These are phyloP conservation scores for Sternarchorhynchus goeldii DNA, from an alignment of 2,797 vertebrate genomes.

Conservation along the genomic window DNA sequence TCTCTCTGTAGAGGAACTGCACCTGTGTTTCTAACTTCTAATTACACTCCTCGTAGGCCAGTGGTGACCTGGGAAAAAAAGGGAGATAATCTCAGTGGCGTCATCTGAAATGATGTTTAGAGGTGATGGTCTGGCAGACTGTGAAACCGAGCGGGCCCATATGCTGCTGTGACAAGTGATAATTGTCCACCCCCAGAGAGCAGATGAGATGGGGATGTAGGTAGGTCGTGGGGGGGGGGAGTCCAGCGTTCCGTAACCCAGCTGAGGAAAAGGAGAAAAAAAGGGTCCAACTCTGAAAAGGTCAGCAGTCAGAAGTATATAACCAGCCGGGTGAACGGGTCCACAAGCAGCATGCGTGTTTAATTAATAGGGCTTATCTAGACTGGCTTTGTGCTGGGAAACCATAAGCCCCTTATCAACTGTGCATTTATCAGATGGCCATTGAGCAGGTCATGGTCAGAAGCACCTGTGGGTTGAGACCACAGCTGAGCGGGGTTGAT, in stretches of 20 bases:
- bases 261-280: conserved; percentile 21
- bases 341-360: conserved; percentile 36
- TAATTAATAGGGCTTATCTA: conserved; percentile 57
- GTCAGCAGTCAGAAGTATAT: conserved; percentile 47
- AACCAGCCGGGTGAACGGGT: conserved; percentile 4
- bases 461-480: conserved; percentile 4
- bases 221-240: too few relatives aligned
- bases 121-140: conserved; percentile 37
- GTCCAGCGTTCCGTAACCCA: not conserved
- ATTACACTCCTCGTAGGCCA: not conserved
- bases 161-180: conserved; percentile 16
- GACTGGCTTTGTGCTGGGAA: conserved; percentile 45
- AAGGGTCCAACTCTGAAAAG: conserved; percentile 46
- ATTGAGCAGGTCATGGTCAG: conserved; percentile 15
- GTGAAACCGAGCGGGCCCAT: conserved; percentile 34
- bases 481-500: conserved; percentile 37
- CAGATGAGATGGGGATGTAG: too few relatives aligned
- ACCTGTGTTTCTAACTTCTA: conserved; percentile 4
- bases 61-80: conserved; percentile 8
- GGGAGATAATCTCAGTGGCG: conserved; percentile 4
- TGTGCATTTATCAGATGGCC: conserved; percentile 49
- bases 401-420: conserved; percentile 39
- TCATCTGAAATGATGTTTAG: conserved; percentile 13
- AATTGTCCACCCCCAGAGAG: conserved; percentile 26
- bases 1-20: not conserved